These are phyloP conservation scores for Tenebrio molitor DNA, from an alignment of 1,140 invertebrate genomes.

Conservation along the genomic window DNA sequence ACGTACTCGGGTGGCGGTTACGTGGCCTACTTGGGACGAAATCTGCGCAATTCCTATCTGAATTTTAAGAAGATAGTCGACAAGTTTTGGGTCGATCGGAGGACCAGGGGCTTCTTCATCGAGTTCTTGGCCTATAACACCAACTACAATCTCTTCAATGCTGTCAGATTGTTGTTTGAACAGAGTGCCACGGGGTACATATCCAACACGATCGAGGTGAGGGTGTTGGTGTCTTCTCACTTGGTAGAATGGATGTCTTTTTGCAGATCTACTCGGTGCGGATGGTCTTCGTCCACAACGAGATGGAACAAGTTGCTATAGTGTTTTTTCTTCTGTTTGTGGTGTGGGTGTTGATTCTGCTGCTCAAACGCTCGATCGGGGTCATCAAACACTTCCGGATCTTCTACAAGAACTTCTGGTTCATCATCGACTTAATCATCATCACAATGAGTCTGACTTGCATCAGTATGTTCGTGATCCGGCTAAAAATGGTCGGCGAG, in stretches of 20 bases:
- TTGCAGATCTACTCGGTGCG: background rate
- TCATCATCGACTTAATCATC: slow-evolving; percentile 41
- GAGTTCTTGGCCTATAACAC: slow-evolving; percentile 56
- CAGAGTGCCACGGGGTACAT: slow-evolving; percentile 52
- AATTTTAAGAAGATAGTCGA: slow-evolving; percentile 50
- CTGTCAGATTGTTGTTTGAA: slow-evolving; percentile 54
- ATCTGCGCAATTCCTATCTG: slow-evolving; percentile 51
- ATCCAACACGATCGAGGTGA: slow-evolving; percentile 36
- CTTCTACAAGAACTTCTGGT: slow-evolving; percentile 42
- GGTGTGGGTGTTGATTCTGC: slow-evolving; percentile 1
- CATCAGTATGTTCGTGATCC: slow-evolving; percentile 11
- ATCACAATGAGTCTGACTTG: slow-evolving; percentile 33
- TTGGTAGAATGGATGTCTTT: background rate
- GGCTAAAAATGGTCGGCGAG: slow-evolving; percentile 12
- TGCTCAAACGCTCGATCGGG: slow-evolving; percentile 4
- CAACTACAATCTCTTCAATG: slow-evolving; percentile 56
- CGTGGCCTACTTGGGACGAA: slow-evolving; percentile 52
- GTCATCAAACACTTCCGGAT: background rate
- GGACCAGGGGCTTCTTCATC: slow-evolving; percentile 51
- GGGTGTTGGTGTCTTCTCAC: background rate
- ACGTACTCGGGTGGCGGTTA: slow-evolving; percentile 57
- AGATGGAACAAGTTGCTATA: background rate
- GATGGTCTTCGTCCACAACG: slow-evolving; percentile 5
- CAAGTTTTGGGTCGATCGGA: slow-evolving; percentile 55
- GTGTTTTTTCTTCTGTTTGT: slow-evolving; percentile 17